Evolutionary conservation across 2,797 vertebrate genomes (phyloP).

Genomic region (Percopsis omiscomaycus): DNA sequence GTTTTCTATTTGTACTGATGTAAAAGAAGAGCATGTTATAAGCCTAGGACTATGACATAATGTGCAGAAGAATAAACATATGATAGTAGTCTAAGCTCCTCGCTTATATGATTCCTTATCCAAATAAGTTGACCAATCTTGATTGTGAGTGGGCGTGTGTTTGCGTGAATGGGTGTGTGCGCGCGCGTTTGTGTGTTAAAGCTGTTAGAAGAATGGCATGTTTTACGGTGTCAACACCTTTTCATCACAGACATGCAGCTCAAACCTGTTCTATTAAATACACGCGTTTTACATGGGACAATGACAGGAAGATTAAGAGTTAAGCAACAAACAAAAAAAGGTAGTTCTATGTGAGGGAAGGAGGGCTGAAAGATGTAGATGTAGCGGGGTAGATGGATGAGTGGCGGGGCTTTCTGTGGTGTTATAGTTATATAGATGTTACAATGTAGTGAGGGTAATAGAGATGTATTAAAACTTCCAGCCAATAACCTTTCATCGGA

Average conservation of each 20-base stretch:
- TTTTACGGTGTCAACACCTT: conserved; percentile 17
- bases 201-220: background rate
- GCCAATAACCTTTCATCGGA: too few species aligned
- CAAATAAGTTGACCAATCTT: background rate
- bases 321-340: too few species aligned
- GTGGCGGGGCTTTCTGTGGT: too few species aligned
- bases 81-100: background rate
- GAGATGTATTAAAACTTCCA: too few species aligned
- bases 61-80: background rate
- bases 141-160: background rate
- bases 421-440: too few species aligned
- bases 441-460: too few species aligned
- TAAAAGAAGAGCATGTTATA: too few species aligned
- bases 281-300: conserved; percentile 1
- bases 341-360: too few species aligned
- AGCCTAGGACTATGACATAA: too few species aligned
- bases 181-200: conserved; percentile 5
- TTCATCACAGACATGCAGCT: conserved; percentile 31
- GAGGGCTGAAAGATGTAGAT: too few species aligned
- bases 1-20: background rate
- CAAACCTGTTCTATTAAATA: conserved; percentile 34
- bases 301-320: too few species aligned
- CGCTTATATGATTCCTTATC: background rate
- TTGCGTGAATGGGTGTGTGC: background rate
- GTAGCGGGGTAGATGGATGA: too few species aligned